A percentile compares a stretch with the other conserved stretches of the same genome.
phyloP scores from a whole-genome alignment of 2,113 vertebrate species.

The Ictalurus furcatus region DNA sequence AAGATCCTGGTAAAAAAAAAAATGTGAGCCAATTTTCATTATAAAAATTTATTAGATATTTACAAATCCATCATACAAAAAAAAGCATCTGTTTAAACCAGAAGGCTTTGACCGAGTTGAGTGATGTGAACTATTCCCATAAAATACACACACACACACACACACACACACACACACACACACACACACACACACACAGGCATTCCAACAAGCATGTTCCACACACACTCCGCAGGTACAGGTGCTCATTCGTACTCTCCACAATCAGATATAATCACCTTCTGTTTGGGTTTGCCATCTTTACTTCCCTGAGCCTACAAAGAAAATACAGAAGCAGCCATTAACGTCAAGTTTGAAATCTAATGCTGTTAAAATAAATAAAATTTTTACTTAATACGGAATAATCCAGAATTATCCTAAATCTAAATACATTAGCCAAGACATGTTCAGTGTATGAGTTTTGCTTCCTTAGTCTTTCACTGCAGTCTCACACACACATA shows the following conservation, averaged over 20 bases:
- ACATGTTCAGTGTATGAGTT: not conserved
- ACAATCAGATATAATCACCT: conserved; percentile 93
- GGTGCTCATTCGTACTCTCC: conserved; percentile 83
- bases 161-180: not conserved
- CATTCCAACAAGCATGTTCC: not conserved
- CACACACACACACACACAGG: no score
- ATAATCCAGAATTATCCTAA: no score
- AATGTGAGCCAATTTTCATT: conserved; percentile 33
- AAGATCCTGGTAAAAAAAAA: not conserved
- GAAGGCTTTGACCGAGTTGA: not conserved
- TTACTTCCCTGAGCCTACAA: conserved; percentile 88
- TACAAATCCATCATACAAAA: conserved; percentile 63
- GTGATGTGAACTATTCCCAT: not conserved
- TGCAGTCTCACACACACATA: not conserved
- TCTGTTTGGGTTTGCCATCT: conserved; percentile 91
- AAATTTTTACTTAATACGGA: not conserved
- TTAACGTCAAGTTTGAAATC: not conserved
- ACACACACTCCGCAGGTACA: not conserved
- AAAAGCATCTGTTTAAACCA: conserved; percentile 23
- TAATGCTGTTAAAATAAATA: not conserved
- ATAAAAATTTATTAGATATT: conserved; percentile 75
- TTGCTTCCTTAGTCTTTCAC: conserved; percentile 35
- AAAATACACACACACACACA: not conserved
- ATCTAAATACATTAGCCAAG: not conserved
- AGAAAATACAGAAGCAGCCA: conserved; percentile 43